Evolutionary conservation across 2,888 invertebrate species (phyloP), one percentile per base, ranked within the genome.

Genomic region (Eupeodes luniger): DNA sequence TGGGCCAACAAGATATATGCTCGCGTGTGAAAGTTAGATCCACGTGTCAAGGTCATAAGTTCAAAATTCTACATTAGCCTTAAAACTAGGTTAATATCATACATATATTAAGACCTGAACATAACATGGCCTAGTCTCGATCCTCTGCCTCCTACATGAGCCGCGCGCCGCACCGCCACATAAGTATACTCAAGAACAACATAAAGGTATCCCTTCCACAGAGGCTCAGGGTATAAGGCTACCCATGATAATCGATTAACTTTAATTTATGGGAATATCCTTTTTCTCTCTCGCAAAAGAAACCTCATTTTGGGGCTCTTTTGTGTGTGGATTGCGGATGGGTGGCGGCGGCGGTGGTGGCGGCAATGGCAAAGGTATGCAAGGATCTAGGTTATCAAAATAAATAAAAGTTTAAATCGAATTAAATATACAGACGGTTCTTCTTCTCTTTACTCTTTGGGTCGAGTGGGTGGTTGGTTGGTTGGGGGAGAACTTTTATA

Each of bases 31-130:
- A 59, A 2, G 44, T 36, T 53, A 59, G 11, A 62, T 75, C 61
- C 86, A 87, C 83, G 86, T 87, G 83, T 67, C 83, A 80, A 75
- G 86, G 82, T 83, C 74, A 59, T 9, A 75, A 69, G 86, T 86
- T 86, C 82, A 82, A 78, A 82, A 70, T 64, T 64, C 14, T n/a
- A 59, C 78, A 44, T 85, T 66, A 78, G 64, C 86, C 78, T 86
- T 36, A 16, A 64, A 79, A 77, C 47, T 62, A n/a, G 55, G 61
- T 72, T 67, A 81, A 82, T 72, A n/a, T 55, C 53, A 27, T 27
- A 66, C 74, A 81, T 47, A 70, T 36, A 16, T 36, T 49, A 69
- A 11, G 7, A n/a, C n/a, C 36, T 40, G 12, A 51, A 67, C n/a
- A 51, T 51, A 81, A 59, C 53, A 72, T 69, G 66, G 44, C 47